Percentiles rank a stretch among this genome's conserved stretches.
These are phyloP conservation scores for Sinocyclocheilus maitianheensis DNA, from an alignment of 2,113 vertebrate species.

Conservation along the genomic window DNA sequence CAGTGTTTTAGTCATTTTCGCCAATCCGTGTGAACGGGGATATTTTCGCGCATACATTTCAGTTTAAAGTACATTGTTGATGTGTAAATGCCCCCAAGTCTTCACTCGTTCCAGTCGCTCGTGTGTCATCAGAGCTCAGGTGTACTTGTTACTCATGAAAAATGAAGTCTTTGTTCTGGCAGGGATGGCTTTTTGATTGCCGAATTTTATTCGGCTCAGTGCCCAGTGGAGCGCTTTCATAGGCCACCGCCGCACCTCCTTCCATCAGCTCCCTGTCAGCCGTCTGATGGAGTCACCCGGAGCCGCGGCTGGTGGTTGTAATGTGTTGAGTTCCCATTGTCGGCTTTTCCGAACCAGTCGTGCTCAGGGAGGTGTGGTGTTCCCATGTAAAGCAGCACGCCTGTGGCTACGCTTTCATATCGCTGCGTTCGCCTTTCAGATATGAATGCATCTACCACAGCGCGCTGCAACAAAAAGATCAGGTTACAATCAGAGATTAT, in stretches of 20 bases:
- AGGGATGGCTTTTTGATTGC: conserved; percentile 19
- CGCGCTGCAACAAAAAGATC: conserved; percentile 6
- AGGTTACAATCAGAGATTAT: neutral
- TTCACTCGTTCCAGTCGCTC: neutral
- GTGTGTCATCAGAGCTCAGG: conserved; percentile 6
- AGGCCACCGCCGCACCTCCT: neutral
- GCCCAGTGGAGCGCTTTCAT: neutral
- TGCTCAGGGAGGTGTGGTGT: neutral
- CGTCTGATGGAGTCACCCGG: neutral
- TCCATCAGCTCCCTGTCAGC: neutral
- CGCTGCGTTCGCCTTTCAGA: neutral
- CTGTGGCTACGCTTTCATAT: conserved; percentile 3
- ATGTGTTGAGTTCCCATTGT: neutral
- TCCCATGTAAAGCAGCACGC: neutral
- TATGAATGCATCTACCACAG: neutral
- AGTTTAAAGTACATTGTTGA: neutral
- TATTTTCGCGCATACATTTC: neutral
- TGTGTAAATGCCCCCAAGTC: neutral
- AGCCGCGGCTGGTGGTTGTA: neutral
- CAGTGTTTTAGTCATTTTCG: no score
- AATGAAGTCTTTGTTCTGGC: neutral
- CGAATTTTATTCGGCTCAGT: conserved; percentile 16
- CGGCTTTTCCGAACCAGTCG: neutral
- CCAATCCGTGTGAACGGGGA: no score
- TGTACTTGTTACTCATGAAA: conserved; percentile 26